Evolutionary conservation across 1,140 invertebrate species (phyloP).

Genomic region (Magallana angulata): DNA sequence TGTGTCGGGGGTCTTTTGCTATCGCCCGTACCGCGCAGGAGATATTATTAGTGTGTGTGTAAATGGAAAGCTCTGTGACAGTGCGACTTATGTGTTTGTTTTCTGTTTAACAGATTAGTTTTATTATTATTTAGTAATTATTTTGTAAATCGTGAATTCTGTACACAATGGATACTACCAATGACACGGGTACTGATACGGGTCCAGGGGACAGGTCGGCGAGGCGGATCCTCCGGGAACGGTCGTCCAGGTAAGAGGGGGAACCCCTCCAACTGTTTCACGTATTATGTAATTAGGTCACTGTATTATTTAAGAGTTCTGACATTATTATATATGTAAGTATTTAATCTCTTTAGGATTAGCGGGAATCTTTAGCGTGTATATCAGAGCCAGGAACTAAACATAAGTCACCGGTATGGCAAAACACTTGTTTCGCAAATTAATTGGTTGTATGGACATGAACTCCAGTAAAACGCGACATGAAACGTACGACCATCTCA

Average conservation of each 20-base stretch:
- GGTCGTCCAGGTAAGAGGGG: slow-evolving; percentile 4
- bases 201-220: background rate
- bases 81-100: slow-evolving; percentile 13
- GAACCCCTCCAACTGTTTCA: background rate
- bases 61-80: background rate
- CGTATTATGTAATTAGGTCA: background rate
- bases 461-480: too few species aligned
- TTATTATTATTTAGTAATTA: background rate
- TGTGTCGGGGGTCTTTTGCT: background rate
- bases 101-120: background rate
- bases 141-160: background rate
- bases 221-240: background rate
- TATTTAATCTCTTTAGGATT: background rate
- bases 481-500: too few species aligned
- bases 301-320: too few species aligned
- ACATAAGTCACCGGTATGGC: too few species aligned
- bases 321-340: background rate
- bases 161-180: slow-evolving; percentile 12
- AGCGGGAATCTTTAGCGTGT: too few species aligned
- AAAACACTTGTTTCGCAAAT: too few species aligned
- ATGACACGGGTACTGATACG: slow-evolving; percentile 2
- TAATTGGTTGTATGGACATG: too few species aligned
- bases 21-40: background rate
- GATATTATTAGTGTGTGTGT: background rate
- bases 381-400: too few species aligned